Evolutionary conservation across 2,888 invertebrate species (phyloP).

Genomic region (Tenthredo amoena): DNA sequence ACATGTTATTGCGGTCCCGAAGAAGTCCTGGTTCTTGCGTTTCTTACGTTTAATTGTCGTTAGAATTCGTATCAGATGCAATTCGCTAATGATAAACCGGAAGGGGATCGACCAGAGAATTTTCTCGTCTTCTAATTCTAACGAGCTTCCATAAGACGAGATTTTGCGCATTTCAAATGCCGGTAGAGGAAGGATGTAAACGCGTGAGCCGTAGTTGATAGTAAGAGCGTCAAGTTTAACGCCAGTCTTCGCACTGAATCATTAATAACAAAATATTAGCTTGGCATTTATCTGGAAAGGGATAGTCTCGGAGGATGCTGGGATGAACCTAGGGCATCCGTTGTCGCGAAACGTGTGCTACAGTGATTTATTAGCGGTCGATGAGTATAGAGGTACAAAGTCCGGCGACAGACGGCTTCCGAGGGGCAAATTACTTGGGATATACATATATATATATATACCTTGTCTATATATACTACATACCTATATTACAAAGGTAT

Average conservation of each 20-base stretch:
- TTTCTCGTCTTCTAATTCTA: background rate
- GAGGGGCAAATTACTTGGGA: constrained; percentile 25
- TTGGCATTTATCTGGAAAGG: constrained; percentile 16
- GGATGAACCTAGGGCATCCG: constrained; percentile 8
- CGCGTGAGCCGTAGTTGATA: background rate
- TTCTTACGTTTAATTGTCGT: background rate
- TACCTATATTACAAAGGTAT: background rate
- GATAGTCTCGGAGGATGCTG: background rate
- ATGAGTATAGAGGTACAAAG: constrained; percentile 29
- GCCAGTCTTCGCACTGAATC: constrained; percentile 1
- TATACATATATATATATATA: background rate
- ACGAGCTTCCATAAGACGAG: background rate
- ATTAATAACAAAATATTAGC: constrained; percentile 33
- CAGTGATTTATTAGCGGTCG: constrained; percentile 25
- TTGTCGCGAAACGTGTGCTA: background rate
- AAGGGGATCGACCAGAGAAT: background rate
- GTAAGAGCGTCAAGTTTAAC: background rate
- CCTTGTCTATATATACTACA: background rate
- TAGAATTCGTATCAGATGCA: background rate
- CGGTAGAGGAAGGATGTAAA: background rate
- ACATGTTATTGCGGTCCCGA: constrained; percentile 22
- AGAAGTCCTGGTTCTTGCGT: background rate
- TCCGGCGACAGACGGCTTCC: constrained; percentile 40
- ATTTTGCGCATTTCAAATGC: background rate
- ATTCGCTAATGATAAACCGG: background rate